phyloP scores from a whole-genome alignment of 2,797 vertebrate species.

The Phyllotis vaccarum region DNA sequence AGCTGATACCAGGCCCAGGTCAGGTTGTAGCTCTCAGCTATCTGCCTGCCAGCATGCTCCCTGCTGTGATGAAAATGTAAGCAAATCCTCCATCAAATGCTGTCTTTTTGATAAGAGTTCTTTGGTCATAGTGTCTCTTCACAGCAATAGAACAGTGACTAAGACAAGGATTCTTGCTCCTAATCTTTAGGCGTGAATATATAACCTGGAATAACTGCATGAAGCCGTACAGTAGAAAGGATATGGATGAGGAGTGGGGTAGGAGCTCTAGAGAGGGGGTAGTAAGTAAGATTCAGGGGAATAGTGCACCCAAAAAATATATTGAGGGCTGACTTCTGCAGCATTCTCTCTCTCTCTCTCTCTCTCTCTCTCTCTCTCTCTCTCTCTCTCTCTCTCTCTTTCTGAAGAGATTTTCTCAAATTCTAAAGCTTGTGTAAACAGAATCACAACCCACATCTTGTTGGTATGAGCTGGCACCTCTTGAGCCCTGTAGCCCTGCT shows the following conservation, averaged over 20 bases:
- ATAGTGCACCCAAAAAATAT: neutral
- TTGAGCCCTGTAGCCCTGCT: neutral
- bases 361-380: neutral
- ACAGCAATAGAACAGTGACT: neutral
- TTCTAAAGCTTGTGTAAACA: neutral
- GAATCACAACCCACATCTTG: neutral
- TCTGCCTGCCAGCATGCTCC: no score
- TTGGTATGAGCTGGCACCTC: neutral
- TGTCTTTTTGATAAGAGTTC: neutral
- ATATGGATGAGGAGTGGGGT: neutral
- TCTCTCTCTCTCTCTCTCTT: no score
- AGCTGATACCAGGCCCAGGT: neutral
- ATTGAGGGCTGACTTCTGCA: neutral
- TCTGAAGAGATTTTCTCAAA: neutral
- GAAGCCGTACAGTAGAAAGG: no score
- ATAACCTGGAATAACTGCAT: neutral
- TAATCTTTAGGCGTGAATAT: neutral
- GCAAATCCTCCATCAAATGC: neutral
- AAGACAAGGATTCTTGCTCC: neutral
- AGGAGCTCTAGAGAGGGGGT: neutral
- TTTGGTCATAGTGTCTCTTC: neutral
- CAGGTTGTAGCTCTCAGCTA: neutral
- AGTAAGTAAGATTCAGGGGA: neutral
- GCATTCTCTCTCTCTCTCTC: no score
- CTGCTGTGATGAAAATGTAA: neutral